These are phyloP conservation scores for Argyresthia goedartella DNA, from an alignment of 2,888 invertebrate genomes.

Conservation along the genomic window DNA sequence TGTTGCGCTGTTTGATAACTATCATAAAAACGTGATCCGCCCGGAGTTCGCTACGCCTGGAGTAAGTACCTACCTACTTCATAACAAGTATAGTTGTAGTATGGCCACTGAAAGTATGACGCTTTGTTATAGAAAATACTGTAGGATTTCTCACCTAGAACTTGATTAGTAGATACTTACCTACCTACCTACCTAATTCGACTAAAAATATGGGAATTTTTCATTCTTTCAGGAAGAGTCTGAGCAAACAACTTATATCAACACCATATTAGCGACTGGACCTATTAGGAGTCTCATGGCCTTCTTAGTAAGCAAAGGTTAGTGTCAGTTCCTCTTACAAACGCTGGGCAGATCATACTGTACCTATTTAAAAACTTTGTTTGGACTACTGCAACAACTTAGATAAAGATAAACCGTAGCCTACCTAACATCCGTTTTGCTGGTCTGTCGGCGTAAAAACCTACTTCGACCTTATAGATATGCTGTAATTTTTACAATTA, in stretches of 20 bases:
- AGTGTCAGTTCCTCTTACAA: constrained; percentile 6
- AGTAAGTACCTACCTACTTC: constrained; percentile 37
- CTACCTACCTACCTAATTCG: not conserved
- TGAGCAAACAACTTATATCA: constrained; percentile 78
- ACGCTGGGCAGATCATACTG: too few species aligned
- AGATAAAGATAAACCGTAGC: too few species aligned
- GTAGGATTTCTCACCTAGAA: too few species aligned
- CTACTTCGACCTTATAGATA: too few species aligned
- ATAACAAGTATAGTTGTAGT: not conserved
- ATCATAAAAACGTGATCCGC: constrained; percentile 75
- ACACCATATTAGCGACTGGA: constrained; percentile 78
- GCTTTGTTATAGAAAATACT: too few species aligned
- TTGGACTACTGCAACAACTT: too few species aligned
- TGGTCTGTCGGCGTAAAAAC: too few species aligned
- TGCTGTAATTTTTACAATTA: too few species aligned
- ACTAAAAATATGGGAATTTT: not conserved
- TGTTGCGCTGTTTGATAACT: constrained; percentile 81
- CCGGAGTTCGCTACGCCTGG: constrained; percentile 76
- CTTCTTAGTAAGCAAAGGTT: constrained; percentile 74
- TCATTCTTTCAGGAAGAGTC: constrained; percentile 67
- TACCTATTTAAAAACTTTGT: too few species aligned
- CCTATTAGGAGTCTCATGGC: constrained; percentile 78
- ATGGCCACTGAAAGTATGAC: not conserved
- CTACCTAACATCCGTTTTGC: too few species aligned
- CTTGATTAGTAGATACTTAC: not conserved